Conservation (phyloP, 2,888 invertebrate genomes). For the Heliconius hortense region DNA sequence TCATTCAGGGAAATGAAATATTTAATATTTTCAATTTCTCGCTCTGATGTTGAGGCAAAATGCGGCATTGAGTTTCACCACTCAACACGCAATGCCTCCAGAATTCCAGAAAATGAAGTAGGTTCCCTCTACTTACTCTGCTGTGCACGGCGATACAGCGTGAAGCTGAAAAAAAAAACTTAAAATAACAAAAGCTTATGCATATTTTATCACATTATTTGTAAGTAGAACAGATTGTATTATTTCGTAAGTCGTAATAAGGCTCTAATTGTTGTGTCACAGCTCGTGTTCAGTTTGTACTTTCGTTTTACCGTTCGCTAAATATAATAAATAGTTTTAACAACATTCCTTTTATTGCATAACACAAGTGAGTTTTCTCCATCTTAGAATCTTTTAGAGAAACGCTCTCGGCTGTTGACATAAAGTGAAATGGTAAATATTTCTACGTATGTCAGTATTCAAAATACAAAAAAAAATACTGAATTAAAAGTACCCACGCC, state of each 20-base stretch:
- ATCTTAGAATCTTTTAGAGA: neutral
- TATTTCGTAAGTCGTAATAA: constrained; percentile 33
- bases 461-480: neutral
- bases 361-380: neutral
- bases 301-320: constrained; percentile 54
- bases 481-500: neutral
- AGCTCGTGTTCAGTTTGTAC: constrained; percentile 50
- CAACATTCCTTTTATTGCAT: constrained; percentile 37
- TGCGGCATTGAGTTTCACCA: too few relatives aligned
- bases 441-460: neutral
- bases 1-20: too few relatives aligned
- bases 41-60: too few relatives aligned
- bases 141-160: neutral
- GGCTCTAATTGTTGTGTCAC: constrained; percentile 58
- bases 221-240: constrained; percentile 7
- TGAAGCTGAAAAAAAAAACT: too few relatives aligned
- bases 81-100: too few relatives aligned
- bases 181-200: neutral
- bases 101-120: too few relatives aligned
- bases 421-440: constrained; percentile 11
- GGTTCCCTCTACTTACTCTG: neutral
- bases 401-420: neutral
- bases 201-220: constrained; percentile 2
- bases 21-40: too few relatives aligned
- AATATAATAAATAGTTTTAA: constrained; percentile 38